These are phyloP conservation scores for Rhodeus uyekii DNA, from an alignment of 2,797 vertebrate genomes.

Conservation along the genomic window DNA sequence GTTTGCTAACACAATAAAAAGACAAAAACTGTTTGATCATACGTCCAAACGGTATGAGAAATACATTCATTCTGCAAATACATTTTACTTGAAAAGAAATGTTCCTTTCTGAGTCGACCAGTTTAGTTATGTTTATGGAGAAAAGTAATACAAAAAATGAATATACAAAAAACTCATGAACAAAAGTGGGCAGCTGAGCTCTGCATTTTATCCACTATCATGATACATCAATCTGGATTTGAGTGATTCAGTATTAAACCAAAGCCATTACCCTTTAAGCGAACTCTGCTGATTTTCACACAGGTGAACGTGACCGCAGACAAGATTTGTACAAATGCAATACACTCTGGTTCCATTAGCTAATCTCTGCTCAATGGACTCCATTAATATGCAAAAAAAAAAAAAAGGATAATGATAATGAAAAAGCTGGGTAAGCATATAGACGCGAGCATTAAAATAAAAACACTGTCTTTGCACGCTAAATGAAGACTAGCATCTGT, in stretches of 20 bases:
- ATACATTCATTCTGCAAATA: neutral
- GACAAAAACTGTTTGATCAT: neutral
- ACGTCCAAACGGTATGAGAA: neutral
- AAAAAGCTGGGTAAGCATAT: neutral
- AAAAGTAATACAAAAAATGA: neutral
- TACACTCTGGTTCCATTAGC: constrained; percentile 23
- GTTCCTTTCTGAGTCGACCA: neutral
- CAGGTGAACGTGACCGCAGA: neutral
- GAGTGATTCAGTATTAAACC: neutral
- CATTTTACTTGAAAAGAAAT: neutral
- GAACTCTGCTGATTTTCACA: neutral
- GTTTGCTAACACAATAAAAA: neutral
- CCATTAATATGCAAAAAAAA: neutral
- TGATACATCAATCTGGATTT: neutral
- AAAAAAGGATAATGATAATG: neutral
- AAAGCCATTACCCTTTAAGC: neutral
- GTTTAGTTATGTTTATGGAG: neutral
- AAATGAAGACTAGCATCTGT: neutral
- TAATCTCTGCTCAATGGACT: neutral
- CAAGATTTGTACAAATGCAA: constrained; percentile 3
- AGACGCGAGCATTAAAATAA: constrained; percentile 21
- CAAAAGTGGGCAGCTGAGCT: neutral
- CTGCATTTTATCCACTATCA: neutral
- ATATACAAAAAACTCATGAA: neutral
- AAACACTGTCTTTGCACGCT: neutral